Base-by-base conservation (phyloP, 1,140 invertebrate species). In the Magallana ariakensis region DNA sequence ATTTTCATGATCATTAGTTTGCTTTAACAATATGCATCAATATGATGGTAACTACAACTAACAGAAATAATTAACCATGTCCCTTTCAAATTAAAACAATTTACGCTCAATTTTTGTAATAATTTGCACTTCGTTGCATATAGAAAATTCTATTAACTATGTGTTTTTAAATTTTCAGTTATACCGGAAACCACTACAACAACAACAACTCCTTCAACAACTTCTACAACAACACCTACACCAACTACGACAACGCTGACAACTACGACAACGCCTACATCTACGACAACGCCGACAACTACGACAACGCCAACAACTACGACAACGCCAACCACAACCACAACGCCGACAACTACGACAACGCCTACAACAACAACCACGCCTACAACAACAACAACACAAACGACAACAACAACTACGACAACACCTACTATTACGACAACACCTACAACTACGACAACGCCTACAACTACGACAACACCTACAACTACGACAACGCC, bases 191-290 rank as follows among this genome's bases (percentile, higher is more conserved):
- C 84, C 8, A 70, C 84, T 0, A 46, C 66, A 4, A 85, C 84
- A 53, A 70, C 84, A 19, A 66, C 15, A 84, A 90, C 15, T 87
- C 70, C 75, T 83, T 87, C 80, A 84, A 91, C 57, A 57, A 85
- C 19, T 88, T 6, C 81, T 1, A 9, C 81, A 19, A 83, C 81
- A 33, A 33, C 57, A 26, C 3, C 84, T 0, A 85, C 66, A 22
- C 4, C 85, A 16, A 86, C 62, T 9, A 83, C 86, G 10, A 89
- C 85, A 3, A 85, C 85, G 58, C 55, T 85, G 5, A 62, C 66
- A 22, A 60, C 88, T n/a, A 80, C 33, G 75, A 19, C 75, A 15
- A 80, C 75, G 0, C 5, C 75, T 26, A 80, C 33, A 16, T 7
- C 19, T 16, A 80, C 75, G 16, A 19, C 75, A 80, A 80, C 75